Base-by-base conservation (phyloP, 2,797 vertebrate species). In the Anabas testudineus region DNA sequence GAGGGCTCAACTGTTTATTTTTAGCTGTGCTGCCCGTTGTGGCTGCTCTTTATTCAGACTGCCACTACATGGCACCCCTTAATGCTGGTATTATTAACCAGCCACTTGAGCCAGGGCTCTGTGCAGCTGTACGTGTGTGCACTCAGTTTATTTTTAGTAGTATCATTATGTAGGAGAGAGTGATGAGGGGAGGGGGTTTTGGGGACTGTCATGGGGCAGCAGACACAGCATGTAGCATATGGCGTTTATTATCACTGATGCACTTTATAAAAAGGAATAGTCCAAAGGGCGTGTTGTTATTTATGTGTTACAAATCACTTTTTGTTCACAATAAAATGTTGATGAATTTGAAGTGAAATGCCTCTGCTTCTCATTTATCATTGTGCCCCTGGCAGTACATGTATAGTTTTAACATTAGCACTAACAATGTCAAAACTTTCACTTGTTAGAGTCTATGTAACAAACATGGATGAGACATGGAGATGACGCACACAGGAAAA, bases 181-280 rank as follows among this genome's bases (percentile, higher is more conserved):
- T 67, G 19, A 65, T 54, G 51, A 28, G 61, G 9, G 16, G 81
- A 63, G 55, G 28, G 1, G 42, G 52, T 18, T 10, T 24, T 1
- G 3, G 48, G 18, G 39, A 30, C 16, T 56, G 21, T 39, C 46
- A 53, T 1, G 15, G 61, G 46, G 53, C 41, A 67, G 79, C 77
- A 76, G 73, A 80, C 41, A 14, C n/a, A 41, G 51, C 43, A 73
- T 86, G 86, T 88, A 87, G 88, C 85, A 71, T 74, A 41, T 73
- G 39, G 41, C 7, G 30, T 57, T 78, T 64, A 34, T 66, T 59
- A 69, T 74, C 85, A 86, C 88, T 88, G 65, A 83, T 88, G 92
- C 93, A 93, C 93, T 94, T 94, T 94, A 86, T 70, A 51, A 78
- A 83, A 76, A 75, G 48, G 14, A 81, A 49, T 12, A 32, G 74